Percentiles rank a stretch among this genome's conserved stretches.
Conservation (phyloP, 1,140 invertebrate species). For the Neodiprion virginianus region DNA sequence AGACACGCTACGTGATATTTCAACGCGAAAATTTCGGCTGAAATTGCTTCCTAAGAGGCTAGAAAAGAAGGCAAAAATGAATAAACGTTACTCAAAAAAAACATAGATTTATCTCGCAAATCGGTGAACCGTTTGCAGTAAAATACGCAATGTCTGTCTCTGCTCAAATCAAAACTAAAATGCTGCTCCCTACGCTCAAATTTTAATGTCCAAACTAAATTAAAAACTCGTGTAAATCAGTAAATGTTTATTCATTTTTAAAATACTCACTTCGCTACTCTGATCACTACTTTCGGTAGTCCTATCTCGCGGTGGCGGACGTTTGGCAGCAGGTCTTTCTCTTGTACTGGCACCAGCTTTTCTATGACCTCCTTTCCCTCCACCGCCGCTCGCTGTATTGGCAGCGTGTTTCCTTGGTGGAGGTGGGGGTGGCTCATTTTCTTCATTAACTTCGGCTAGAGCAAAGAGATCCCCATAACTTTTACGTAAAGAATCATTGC, state of each 20-base stretch:
- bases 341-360: conserved; percentile 57
- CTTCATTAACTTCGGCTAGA: conserved; percentile 87
- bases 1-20: no score
- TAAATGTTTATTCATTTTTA: conserved; percentile 16
- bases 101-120: no score
- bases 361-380: conserved; percentile 57
- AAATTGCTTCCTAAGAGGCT: no score
- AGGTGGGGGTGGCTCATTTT: conserved; percentile 55
- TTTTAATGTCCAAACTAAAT: no score
- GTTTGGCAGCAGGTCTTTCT: conserved; percentile 60
- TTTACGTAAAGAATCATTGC: conserved; percentile 84
- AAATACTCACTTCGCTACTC: conserved; percentile 74
- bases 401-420: conserved; percentile 62
- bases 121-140: no score
- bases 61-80: no score
- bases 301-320: conserved; percentile 63
- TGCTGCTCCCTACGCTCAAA: no score
- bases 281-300: conserved; percentile 76
- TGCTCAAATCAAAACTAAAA: no score
- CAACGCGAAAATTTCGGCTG: no score
- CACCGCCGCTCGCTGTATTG: conserved; percentile 49
- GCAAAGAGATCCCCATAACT: conserved; percentile 92
- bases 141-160: no score
- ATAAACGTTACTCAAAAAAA: no score
- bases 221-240: no score